These are phyloP conservation scores for Argyresthia goedartella DNA, from an alignment of 2,888 invertebrate genomes.

Conservation along the genomic window DNA sequence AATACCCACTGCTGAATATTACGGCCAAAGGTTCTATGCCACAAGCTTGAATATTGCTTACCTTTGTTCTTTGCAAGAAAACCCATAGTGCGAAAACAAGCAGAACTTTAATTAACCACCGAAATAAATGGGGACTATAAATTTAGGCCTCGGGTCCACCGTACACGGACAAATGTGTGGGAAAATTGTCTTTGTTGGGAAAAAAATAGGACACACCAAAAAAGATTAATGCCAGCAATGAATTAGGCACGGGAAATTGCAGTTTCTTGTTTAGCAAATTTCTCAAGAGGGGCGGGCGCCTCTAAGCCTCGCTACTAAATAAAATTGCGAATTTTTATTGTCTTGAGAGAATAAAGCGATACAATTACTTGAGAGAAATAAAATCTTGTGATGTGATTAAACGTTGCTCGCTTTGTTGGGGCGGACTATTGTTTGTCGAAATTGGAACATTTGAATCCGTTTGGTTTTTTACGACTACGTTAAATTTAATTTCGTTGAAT, in stretches of 20 bases:
- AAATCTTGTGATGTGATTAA: neutral
- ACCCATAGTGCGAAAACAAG: too few species aligned
- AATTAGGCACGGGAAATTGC: slow-evolving; percentile 55
- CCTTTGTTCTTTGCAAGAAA: too few species aligned
- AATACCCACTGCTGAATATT: too few species aligned
- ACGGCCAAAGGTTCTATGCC: too few species aligned
- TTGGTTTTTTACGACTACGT: too few species aligned
- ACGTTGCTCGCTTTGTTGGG: neutral
- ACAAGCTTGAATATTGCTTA: too few species aligned
- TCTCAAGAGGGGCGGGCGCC: slow-evolving; percentile 23
- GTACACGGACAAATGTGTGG: slow-evolving; percentile 12
- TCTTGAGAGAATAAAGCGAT: neutral
- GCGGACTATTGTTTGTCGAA: too few species aligned
- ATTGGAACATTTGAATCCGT: too few species aligned
- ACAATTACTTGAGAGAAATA: neutral
- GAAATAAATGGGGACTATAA: neutral
- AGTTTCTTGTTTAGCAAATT: slow-evolving; percentile 52
- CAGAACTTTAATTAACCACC: too few species aligned
- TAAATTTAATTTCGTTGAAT: too few species aligned
- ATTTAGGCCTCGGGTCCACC: neutral
- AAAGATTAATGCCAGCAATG: slow-evolving; percentile 49
- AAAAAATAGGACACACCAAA: slow-evolving; percentile 36
- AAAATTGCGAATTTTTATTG: slow-evolving; percentile 30
- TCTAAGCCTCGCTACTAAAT: slow-evolving; percentile 20
- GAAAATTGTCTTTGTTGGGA: slow-evolving; percentile 15